phyloP scores from a whole-genome alignment of 2,797 vertebrate species.

The Pipistrellus nathusii region DNA sequence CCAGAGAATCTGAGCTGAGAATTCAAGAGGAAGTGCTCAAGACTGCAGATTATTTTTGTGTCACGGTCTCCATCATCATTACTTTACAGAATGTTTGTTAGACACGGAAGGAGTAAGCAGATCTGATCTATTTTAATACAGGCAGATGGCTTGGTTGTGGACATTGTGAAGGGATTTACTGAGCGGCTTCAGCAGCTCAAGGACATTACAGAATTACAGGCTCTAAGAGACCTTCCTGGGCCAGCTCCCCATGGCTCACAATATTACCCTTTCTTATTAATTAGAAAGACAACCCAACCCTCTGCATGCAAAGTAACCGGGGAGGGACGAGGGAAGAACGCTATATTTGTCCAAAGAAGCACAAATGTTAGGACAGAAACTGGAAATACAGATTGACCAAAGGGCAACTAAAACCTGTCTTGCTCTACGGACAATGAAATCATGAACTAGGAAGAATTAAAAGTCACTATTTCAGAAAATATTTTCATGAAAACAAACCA shows the following conservation, averaged over 20 bases:
- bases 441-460: neutral
- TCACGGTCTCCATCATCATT: slow-evolving; percentile 67
- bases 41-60: slow-evolving; percentile 75
- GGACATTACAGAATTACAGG: slow-evolving; percentile 81
- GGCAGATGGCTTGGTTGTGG: slow-evolving; percentile 80
- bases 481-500: slow-evolving; percentile 35
- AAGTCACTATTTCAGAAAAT: slow-evolving; percentile 42
- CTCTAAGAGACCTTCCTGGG: slow-evolving; percentile 57
- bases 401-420: neutral
- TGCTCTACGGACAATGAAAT: slow-evolving; percentile 13
- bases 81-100: slow-evolving; percentile 75
- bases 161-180: slow-evolving; percentile 80
- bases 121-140: slow-evolving; percentile 83
- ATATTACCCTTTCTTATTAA: slow-evolving; percentile 57
- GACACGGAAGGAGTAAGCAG: slow-evolving; percentile 75
- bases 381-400: neutral
- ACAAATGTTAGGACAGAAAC: neutral
- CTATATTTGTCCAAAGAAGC: slow-evolving; percentile 28
- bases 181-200: slow-evolving; percentile 78
- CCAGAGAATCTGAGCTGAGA: slow-evolving; percentile 42
- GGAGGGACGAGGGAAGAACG: neutral
- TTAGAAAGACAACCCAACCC: slow-evolving; percentile 32
- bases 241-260: slow-evolving; percentile 48
- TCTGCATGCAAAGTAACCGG: neutral
- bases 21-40: slow-evolving; percentile 68